Percentiles rank a stretch among this genome's conserved stretches.
These are phyloP conservation scores for Anhinga anhinga DNA, from an alignment of 2,113 vertebrate genomes.

Conservation along the genomic window DNA sequence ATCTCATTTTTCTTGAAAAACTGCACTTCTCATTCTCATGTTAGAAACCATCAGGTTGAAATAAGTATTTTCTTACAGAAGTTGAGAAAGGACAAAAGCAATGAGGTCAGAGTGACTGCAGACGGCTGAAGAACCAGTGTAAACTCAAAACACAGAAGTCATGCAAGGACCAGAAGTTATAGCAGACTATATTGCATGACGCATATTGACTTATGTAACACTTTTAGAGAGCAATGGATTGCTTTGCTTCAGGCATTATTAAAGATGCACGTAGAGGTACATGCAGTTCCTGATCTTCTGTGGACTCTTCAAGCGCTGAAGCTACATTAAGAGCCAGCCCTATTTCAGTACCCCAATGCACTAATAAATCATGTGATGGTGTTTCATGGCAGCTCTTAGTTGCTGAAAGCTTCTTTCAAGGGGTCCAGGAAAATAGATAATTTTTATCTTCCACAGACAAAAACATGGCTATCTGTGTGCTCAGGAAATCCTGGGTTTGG, in stretches of 20 bases:
- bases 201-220: not conserved
- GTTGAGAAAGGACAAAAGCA: not conserved
- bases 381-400: not conserved
- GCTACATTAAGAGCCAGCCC: not conserved
- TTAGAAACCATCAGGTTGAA: not conserved
- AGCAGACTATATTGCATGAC: not conserved
- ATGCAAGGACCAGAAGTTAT: not conserved
- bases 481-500: not conserved
- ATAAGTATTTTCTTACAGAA: not conserved
- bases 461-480: slow-evolving; percentile 24
- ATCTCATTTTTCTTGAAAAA: not conserved
- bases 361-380: slow-evolving; percentile 1
- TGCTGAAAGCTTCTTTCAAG: slow-evolving; percentile 35
- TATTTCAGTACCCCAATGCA: not conserved
- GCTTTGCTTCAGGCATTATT: not conserved
- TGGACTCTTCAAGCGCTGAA: not conserved
- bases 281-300: not conserved
- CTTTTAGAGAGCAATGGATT: not conserved
- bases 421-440: slow-evolving; percentile 26
- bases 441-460: slow-evolving; percentile 43
- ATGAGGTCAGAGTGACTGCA: not conserved
- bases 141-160: not conserved
- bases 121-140: not conserved
- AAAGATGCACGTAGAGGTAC: not conserved
- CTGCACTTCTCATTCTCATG: not conserved